These are phyloP conservation scores for Ifrita kowaldi DNA, from an alignment of 2,113 vertebrate species.

Conservation along the genomic window DNA sequence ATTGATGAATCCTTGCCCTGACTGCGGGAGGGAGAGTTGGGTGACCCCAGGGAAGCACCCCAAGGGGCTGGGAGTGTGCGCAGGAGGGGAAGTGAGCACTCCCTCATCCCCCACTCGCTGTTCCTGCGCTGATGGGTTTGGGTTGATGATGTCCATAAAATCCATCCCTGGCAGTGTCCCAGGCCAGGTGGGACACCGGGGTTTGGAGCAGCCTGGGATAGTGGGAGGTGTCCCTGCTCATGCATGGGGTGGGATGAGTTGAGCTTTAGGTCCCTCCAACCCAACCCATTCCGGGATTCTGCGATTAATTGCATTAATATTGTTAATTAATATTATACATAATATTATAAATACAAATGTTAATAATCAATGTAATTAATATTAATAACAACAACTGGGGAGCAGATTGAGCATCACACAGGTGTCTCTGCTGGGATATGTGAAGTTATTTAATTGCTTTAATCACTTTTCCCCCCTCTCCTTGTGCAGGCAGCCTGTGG, in stretches of 20 bases:
- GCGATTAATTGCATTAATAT: too few relatives aligned
- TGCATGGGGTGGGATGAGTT: fast-evolving
- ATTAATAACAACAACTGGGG: background rate
- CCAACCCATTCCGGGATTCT: background rate
- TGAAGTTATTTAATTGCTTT: background rate
- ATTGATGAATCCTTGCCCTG: background rate
- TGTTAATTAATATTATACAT: background rate
- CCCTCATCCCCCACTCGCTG: background rate
- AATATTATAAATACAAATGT: background rate
- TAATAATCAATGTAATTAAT: background rate
- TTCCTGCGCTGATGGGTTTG: background rate
- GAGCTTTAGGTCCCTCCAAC: background rate
- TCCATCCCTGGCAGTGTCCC: background rate
- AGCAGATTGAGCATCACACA: fast-evolving
- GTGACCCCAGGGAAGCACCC: background rate
- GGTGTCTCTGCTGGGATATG: background rate
- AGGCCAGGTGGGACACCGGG: background rate
- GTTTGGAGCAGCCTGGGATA: background rate
- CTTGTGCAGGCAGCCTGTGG: background rate
- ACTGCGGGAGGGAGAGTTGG: background rate
- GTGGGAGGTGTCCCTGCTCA: background rate
- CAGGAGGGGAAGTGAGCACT: background rate
- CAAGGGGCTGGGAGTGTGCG: background rate
- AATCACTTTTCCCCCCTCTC: too few relatives aligned
- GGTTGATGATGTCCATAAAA: background rate